These are phyloP conservation scores for Sardinella longiceps DNA, from an alignment of 2,797 vertebrate species.

Conservation along the genomic window DNA sequence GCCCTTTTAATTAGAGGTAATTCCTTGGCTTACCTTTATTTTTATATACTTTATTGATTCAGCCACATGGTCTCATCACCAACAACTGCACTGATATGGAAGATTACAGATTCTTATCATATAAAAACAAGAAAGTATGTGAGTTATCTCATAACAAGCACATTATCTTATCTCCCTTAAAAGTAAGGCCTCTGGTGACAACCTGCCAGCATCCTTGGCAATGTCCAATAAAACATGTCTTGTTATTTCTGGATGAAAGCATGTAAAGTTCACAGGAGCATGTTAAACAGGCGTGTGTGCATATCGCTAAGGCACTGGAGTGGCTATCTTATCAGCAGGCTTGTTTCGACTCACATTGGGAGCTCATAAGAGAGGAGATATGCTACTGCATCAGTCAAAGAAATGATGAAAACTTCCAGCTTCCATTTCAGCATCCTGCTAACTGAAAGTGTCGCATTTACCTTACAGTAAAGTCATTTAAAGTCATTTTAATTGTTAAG, in stretches of 20 bases:
- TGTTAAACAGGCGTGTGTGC: not conserved
- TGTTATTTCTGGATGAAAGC: not conserved
- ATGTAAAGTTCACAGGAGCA: not conserved
- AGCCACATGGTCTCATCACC: not conserved
- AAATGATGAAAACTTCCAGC: not conserved
- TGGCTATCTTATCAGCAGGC: constrained; percentile 10
- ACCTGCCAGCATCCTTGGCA: not conserved
- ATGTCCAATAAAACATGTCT: not conserved
- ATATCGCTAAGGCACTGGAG: not conserved
- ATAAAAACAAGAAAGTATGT: not conserved
- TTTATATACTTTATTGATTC: not conserved
- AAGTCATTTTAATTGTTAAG: not conserved
- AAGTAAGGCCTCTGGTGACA: not conserved
- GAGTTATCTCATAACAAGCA: not conserved
- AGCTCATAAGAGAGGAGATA: not conserved
- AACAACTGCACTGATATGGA: not conserved
- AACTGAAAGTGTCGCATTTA: not conserved
- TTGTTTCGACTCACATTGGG: constrained; percentile 26
- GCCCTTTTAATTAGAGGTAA: not conserved
- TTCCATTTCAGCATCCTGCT: not conserved
- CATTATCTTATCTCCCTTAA: not conserved
- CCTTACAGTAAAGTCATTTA: not conserved
- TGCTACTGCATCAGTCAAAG: not conserved
- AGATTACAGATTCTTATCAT: not conserved
- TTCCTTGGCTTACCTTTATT: not conserved